These are phyloP conservation scores for Tillus elongatus DNA, from an alignment of 2,888 invertebrate species.

Conservation along the genomic window DNA sequence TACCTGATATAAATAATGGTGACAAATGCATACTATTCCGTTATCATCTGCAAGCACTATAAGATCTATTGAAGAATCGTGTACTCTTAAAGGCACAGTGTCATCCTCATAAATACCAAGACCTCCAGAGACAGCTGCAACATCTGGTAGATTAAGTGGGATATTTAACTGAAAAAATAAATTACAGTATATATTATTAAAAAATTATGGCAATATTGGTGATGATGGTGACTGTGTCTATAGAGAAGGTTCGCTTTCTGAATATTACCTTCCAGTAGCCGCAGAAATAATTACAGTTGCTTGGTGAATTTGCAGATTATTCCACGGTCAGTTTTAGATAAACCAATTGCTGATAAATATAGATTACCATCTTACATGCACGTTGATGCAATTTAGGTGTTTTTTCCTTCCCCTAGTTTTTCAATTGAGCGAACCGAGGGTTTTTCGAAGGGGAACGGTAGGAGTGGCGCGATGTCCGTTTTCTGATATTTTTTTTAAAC, in stretches of 20 bases:
- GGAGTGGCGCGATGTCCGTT: no score
- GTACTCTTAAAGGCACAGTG: slow-evolving; percentile 67
- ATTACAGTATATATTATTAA: no score
- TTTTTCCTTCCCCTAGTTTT: no score
- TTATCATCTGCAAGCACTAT: slow-evolving; percentile 65
- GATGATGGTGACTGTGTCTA: slow-evolving; percentile 6
- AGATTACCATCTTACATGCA: no score
- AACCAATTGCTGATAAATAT: no score
- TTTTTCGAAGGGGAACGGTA: no score
- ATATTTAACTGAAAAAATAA: slow-evolving; percentile 71
- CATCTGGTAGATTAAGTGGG: slow-evolving; percentile 69
- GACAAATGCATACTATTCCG: slow-evolving; percentile 69
- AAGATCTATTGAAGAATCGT: slow-evolving; percentile 73
- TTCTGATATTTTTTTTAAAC: no score
- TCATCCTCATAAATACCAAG: slow-evolving; percentile 73
- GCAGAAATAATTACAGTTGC: no score
- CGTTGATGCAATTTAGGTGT: no score
- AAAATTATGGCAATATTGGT: background rate
- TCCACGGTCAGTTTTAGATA: no score
- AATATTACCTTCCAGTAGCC: background rate
- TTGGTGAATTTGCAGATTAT: no score
- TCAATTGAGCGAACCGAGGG: no score
- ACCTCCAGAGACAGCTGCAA: slow-evolving; percentile 46
- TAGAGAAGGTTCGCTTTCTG: background rate
- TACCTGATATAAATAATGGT: slow-evolving; percentile 71